Percentiles rank a stretch among this genome's conserved stretches.
Conservation (phyloP, 2,113 vertebrate genomes). For the Prionailurus viverrinus region DNA sequence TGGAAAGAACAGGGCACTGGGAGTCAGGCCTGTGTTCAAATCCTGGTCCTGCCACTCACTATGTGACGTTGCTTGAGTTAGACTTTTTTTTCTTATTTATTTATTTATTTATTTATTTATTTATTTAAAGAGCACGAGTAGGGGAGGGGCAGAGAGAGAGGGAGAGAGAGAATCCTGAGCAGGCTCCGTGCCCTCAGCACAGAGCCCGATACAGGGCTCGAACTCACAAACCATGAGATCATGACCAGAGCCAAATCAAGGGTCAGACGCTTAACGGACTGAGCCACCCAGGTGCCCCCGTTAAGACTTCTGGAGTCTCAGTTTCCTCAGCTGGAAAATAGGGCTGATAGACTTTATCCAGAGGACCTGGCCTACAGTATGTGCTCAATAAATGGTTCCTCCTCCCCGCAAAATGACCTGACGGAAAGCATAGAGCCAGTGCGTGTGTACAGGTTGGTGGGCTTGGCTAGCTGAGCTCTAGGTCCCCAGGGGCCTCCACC, state of each 20-base stretch:
- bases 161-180: too few relatives aligned
- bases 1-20: neutral
- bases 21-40: neutral
- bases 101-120: too few relatives aligned
- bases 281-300: too few relatives aligned
- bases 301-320: neutral
- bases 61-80: neutral
- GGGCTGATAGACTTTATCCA: neutral
- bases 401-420: neutral
- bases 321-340: neutral
- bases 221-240: too few relatives aligned
- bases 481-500: neutral
- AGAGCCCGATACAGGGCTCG: too few relatives aligned
- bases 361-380: neutral
- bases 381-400: neutral
- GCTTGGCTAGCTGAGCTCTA: neutral
- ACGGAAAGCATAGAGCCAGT: neutral
- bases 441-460: accelerated
- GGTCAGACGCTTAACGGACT: too few relatives aligned
- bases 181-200: too few relatives aligned
- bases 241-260: too few relatives aligned
- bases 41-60: neutral
- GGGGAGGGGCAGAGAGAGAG: too few relatives aligned
- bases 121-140: too few relatives aligned
- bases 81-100: too few relatives aligned